Percentiles rank a stretch among this genome's conserved stretches.
Evolutionary conservation across 2,797 vertebrate species (phyloP).

Genomic region (Australoheros facetus): DNA sequence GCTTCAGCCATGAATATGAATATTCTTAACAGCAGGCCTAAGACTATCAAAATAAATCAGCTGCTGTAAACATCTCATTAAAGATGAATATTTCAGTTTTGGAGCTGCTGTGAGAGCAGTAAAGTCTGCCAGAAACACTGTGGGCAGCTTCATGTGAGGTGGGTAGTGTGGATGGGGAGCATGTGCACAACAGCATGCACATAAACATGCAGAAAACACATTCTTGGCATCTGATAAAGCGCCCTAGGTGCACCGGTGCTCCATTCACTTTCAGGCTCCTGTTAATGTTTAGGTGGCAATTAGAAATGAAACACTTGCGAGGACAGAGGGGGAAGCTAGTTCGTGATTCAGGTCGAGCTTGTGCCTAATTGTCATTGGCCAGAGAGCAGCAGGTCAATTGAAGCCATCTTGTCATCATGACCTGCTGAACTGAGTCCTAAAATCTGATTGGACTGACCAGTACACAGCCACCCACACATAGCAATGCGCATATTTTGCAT

Average conservation of each 20-base stretch:
- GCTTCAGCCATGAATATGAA: slow-evolving; percentile 46
- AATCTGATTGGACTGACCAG: slow-evolving; percentile 4
- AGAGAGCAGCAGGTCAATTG: slow-evolving; percentile 67
- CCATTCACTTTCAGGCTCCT: slow-evolving; percentile 9
- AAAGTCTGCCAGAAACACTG: slow-evolving; percentile 36
- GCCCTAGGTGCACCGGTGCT: background rate
- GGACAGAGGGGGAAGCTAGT: slow-evolving; percentile 29
- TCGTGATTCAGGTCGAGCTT: slow-evolving; percentile 58
- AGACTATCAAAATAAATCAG: slow-evolving; percentile 62
- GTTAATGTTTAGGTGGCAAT: slow-evolving; percentile 46
- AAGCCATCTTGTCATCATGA: slow-evolving; percentile 46
- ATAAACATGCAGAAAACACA: slow-evolving; percentile 9
- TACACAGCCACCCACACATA: background rate
- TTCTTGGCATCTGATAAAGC: slow-evolving; percentile 25
- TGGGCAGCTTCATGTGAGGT: slow-evolving; percentile 32
- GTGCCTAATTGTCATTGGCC: slow-evolving; percentile 65
- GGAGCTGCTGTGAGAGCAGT: slow-evolving; percentile 51
- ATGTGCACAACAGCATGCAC: background rate
- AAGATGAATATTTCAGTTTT: slow-evolving; percentile 62
- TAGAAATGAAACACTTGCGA: slow-evolving; percentile 48
- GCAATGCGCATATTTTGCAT: background rate
- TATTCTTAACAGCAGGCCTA: slow-evolving; percentile 50
- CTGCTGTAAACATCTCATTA: slow-evolving; percentile 58
- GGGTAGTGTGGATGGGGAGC: slow-evolving; percentile 1
- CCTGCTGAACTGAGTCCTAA: slow-evolving; percentile 28